Percentiles rank a stretch among this genome's conserved stretches.
These are phyloP conservation scores for Hetaerina titia DNA, from an alignment of 2,888 invertebrate species.

Conservation along the genomic window DNA sequence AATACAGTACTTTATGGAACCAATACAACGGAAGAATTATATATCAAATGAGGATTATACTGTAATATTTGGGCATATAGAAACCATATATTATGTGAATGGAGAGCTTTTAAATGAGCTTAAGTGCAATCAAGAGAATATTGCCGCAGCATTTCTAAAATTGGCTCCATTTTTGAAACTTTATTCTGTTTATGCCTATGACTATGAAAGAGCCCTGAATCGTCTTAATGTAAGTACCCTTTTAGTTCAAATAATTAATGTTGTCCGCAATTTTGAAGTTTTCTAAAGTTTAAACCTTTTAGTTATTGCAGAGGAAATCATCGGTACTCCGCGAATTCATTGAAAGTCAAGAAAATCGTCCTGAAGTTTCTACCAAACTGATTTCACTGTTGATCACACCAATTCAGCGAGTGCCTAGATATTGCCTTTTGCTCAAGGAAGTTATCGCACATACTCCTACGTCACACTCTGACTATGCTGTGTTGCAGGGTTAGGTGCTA, in stretches of 20 bases:
- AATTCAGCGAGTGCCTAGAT: constrained; percentile 88
- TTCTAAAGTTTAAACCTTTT: constrained; percentile 70
- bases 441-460: constrained; percentile 82
- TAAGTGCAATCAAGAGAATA: constrained; percentile 78
- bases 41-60: constrained; percentile 79
- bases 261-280: constrained; percentile 46
- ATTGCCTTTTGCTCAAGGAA: constrained; percentile 85
- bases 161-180: constrained; percentile 88
- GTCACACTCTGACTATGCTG: constrained; percentile 80
- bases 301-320: constrained; percentile 79
- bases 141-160: constrained; percentile 84
- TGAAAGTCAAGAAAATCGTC: constrained; percentile 82
- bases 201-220: constrained; percentile 83
- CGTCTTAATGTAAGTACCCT: constrained; percentile 80
- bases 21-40: constrained; percentile 79
- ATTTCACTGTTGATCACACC: constrained; percentile 87
- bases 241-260: too few species aligned
- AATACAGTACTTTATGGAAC: constrained; percentile 80
- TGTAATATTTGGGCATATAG: constrained; percentile 82
- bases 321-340: constrained; percentile 81
- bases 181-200: constrained; percentile 88
- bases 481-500: constrained; percentile 78
- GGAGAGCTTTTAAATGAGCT: constrained; percentile 81
- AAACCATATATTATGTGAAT: constrained; percentile 83
- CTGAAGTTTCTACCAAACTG: constrained; percentile 85